Percentiles rank a stretch among this genome's conserved stretches.
These are phyloP conservation scores for Magallana nippona DNA, from an alignment of 2,888 invertebrate genomes.

Conservation along the genomic window DNA sequence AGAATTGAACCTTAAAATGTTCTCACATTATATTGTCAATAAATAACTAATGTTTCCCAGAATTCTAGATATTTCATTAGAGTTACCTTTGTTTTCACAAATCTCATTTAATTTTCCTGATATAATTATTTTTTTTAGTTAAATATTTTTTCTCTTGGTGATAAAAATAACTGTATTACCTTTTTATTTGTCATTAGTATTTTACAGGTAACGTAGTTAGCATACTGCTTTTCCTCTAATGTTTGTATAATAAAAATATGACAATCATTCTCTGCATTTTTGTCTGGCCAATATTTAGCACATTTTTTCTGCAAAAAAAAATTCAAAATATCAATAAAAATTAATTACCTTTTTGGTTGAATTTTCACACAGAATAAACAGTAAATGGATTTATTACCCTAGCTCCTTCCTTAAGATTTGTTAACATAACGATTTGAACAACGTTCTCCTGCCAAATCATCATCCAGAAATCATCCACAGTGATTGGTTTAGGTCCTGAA, in stretches of 20 bases:
- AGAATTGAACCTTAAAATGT: no score
- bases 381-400: neutral
- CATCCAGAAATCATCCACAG: neutral
- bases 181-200: neutral
- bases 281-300: neutral
- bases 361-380: no score
- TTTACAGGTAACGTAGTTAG: neutral
- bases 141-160: no score
- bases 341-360: no score
- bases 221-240: neutral
- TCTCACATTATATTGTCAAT: no score
- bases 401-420: neutral
- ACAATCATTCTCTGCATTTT: neutral
- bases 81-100: no score
- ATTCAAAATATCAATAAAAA: no score
- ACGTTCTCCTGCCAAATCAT: slow-evolving; percentile 4
- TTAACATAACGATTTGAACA: neutral
- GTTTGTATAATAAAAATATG: neutral
- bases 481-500: neutral
- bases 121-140: no score
- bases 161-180: neutral
- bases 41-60: no score
- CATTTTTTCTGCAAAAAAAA: neutral
- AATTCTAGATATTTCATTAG: no score
- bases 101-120: no score